A percentile compares a stretch with the other conserved stretches of the same genome.
phyloP scores from a whole-genome alignment of 2,113 vertebrate species.

The Passer montanus region DNA sequence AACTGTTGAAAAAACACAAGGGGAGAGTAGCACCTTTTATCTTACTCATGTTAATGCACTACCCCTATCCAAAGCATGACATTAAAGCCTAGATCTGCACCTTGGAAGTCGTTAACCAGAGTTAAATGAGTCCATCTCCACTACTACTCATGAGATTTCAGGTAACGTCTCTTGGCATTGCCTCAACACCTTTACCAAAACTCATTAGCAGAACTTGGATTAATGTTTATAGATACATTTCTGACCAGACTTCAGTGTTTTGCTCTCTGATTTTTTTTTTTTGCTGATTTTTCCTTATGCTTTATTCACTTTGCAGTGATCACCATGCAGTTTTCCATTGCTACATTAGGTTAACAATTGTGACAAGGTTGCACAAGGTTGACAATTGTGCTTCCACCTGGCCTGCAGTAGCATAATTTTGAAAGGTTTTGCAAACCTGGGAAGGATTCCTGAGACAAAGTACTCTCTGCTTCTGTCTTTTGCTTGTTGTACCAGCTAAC shows the following conservation, averaged over 20 bases:
- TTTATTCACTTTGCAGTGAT: neutral
- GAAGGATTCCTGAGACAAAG: neutral
- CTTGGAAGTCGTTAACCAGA: fast-evolving
- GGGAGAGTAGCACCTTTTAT: neutral
- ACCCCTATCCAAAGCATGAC: neutral
- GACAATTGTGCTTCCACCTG: fast-evolving
- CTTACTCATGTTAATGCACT: neutral
- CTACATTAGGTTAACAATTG: neutral
- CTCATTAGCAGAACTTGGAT: neutral
- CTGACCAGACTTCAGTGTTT: neutral
- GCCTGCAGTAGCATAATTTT: fast-evolving
- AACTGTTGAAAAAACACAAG: neutral
- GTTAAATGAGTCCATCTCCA: no score
- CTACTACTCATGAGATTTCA: neutral
- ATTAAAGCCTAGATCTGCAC: neutral
- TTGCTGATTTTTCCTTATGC: neutral
- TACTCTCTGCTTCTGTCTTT: neutral
- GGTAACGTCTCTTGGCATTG: neutral
- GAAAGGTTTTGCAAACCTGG: neutral
- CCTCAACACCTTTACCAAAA: neutral
- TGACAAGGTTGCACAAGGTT: neutral
- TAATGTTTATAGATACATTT: neutral
- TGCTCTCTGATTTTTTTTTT: neutral
- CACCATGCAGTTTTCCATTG: neutral
- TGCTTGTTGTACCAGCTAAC: fast-evolving